phyloP scores from a whole-genome alignment of 2,113 vertebrate species.

The Carassius gibelio region DNA sequence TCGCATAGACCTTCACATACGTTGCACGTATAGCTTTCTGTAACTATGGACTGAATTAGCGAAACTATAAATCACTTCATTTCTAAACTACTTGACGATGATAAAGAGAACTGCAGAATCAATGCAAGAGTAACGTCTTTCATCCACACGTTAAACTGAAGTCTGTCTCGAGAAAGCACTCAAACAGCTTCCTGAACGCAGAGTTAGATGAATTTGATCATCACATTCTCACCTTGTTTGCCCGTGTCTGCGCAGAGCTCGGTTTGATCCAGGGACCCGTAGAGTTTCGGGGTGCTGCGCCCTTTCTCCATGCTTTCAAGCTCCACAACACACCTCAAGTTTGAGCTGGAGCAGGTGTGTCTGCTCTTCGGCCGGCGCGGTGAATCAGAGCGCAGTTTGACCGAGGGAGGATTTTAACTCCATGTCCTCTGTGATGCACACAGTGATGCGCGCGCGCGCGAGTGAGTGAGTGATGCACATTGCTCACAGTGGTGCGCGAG shows the following conservation, averaged over 20 bases:
- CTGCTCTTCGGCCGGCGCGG: neutral
- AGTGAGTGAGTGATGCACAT: neutral
- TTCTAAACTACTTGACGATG: neutral
- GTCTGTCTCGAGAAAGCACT: too few species aligned
- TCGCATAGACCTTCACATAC: too few species aligned
- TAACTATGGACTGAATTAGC: neutral
- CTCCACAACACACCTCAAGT: neutral
- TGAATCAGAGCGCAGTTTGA: slow-evolving; percentile 5
- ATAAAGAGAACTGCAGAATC: neutral
- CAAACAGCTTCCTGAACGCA: neutral
- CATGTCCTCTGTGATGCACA: neutral
- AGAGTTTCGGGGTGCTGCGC: slow-evolving; percentile 64
- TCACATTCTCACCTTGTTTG: slow-evolving; percentile 65
- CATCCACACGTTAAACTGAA: neutral
- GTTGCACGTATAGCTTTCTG: neutral
- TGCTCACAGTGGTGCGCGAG: slow-evolving; percentile 5
- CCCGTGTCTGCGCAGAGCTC: slow-evolving; percentile 61
- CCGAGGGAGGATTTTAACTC: neutral
- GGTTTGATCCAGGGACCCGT: slow-evolving; percentile 74
- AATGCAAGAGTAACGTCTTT: neutral
- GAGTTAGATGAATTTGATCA: neutral
- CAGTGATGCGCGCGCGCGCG: slow-evolving; percentile 7
- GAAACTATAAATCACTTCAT: neutral
- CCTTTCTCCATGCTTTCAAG: slow-evolving; percentile 72
- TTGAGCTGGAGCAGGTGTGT: neutral